A percentile compares a stretch with the other conserved stretches of the same genome.
Evolutionary conservation across 1,140 invertebrate species (phyloP).

Genomic region (Oscheius sp.): DNA sequence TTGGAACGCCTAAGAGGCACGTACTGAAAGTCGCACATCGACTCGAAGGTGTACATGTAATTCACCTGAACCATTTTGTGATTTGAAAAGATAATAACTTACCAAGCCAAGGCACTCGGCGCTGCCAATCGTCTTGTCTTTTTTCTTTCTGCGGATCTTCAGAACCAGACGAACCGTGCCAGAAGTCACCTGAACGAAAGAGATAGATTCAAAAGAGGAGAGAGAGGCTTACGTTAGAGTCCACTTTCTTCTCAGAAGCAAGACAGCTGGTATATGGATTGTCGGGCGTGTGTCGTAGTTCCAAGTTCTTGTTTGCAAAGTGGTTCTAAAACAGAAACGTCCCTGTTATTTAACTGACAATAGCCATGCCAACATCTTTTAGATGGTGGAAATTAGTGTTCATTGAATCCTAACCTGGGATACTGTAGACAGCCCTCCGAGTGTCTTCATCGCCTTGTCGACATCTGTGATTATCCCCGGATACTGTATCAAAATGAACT

Average conservation of each 20-base stretch:
- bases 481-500: slow-evolving; percentile 52
- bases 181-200: slow-evolving; percentile 36
- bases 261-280: slow-evolving; percentile 50
- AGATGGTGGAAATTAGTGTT: background rate
- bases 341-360: too few species aligned
- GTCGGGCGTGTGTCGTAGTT: slow-evolving; percentile 49
- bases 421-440: slow-evolving; percentile 48
- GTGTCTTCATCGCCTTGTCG: slow-evolving; percentile 49
- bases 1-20: slow-evolving; percentile 42
- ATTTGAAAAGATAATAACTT: background rate
- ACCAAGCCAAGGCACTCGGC: slow-evolving; percentile 51
- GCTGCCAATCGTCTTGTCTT: slow-evolving; percentile 5
- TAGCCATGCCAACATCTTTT: too few species aligned
- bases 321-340: slow-evolving; percentile 43
- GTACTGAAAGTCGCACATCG: slow-evolving; percentile 58
- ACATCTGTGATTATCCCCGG: slow-evolving; percentile 52
- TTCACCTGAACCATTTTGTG: slow-evolving; percentile 36
- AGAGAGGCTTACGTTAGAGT: slow-evolving; percentile 3
- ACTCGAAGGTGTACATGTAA: slow-evolving; percentile 45
- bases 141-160: slow-evolving; percentile 46
- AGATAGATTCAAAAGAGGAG: slow-evolving; percentile 4
- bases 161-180: slow-evolving; percentile 52
- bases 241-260: slow-evolving; percentile 41
- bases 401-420: slow-evolving; percentile 37
- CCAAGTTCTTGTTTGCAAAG: slow-evolving; percentile 40